Percentiles rank a stretch among this genome's conserved stretches.
Conservation (phyloP, 2,113 vertebrate species). For the Toxotes jaculatrix region DNA sequence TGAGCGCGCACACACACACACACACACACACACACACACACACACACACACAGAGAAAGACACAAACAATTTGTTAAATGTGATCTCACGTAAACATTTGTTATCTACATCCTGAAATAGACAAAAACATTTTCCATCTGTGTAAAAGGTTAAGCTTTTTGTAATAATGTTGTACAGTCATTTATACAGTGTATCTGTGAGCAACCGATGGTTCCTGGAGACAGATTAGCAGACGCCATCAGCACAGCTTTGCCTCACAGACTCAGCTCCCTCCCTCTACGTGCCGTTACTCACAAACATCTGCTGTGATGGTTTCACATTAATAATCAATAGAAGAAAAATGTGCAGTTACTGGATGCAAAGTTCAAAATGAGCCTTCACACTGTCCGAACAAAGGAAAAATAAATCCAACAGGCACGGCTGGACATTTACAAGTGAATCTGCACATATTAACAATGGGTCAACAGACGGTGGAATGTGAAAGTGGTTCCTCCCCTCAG, state of each 20-base stretch:
- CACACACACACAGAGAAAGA: conserved; percentile 38
- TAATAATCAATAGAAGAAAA: neutral
- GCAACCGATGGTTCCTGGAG: neutral
- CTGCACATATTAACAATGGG: neutral
- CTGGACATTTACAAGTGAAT: no score
- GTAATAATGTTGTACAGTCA: neutral
- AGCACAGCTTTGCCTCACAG: neutral
- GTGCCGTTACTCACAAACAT: neutral
- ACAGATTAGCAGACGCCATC: neutral
- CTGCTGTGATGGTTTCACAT: neutral
- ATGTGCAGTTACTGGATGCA: neutral
- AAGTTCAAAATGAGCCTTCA: no score
- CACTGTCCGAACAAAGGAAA: no score
- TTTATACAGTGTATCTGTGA: neutral
- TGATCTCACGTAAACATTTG: neutral
- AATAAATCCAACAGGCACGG: no score
- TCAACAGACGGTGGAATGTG: no score
- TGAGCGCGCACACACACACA: conserved; percentile 35
- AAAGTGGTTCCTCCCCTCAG: no score
- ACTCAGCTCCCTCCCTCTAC: neutral
- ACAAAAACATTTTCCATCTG: no score
- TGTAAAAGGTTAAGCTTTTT: neutral
- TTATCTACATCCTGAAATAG: neutral
- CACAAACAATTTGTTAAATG: conserved; percentile 27
- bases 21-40: conserved; percentile 31